Percentiles rank a stretch among this genome's conserved stretches.
Evolutionary conservation across 2,113 vertebrate species (phyloP).

Genomic region (Boleophthalmus pectinirostris): DNA sequence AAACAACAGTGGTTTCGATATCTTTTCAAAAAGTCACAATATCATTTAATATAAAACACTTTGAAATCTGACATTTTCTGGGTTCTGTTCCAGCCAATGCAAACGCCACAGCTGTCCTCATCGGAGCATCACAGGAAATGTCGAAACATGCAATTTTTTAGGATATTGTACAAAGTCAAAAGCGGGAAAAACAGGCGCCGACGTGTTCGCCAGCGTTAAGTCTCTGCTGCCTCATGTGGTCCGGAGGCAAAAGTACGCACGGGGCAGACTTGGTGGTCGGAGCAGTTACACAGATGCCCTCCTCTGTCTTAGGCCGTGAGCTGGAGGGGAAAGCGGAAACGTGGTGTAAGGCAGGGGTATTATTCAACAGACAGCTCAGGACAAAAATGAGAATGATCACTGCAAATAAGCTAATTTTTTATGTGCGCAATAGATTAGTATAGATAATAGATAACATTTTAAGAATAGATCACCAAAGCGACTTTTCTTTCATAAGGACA

Average conservation of each 20-base stretch:
- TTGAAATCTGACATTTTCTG: conserved; percentile 73
- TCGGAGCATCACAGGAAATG: conserved; percentile 68
- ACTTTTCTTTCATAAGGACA: not conserved
- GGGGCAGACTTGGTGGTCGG: conserved; percentile 70
- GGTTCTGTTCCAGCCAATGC: conserved; percentile 46
- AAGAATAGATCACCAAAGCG: not conserved
- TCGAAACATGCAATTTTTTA: conserved; percentile 80
- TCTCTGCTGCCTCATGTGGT: conserved; percentile 70
- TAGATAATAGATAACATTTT: not conserved
- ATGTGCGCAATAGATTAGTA: not conserved
- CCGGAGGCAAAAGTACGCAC: conserved; percentile 60
- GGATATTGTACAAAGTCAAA: conserved; percentile 77
- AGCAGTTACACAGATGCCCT: conserved; percentile 75
- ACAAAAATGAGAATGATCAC: not conserved
- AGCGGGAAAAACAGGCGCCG: conserved; percentile 51
- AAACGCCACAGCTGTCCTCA: conserved; percentile 55
- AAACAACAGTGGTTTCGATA: conserved; percentile 42
- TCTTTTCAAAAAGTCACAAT: conserved; percentile 81
- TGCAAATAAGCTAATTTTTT: not conserved
- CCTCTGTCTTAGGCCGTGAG: conserved; percentile 75
- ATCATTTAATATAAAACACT: conserved; percentile 84
- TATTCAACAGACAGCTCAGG: conserved; percentile 56
- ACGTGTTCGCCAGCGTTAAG: conserved; percentile 52
- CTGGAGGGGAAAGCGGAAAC: conserved; percentile 80
- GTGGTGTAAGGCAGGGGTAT: conserved; percentile 76